These are phyloP conservation scores for Oreonectes daqikongensis DNA, from an alignment of 2,797 vertebrate species.

Conservation along the genomic window DNA sequence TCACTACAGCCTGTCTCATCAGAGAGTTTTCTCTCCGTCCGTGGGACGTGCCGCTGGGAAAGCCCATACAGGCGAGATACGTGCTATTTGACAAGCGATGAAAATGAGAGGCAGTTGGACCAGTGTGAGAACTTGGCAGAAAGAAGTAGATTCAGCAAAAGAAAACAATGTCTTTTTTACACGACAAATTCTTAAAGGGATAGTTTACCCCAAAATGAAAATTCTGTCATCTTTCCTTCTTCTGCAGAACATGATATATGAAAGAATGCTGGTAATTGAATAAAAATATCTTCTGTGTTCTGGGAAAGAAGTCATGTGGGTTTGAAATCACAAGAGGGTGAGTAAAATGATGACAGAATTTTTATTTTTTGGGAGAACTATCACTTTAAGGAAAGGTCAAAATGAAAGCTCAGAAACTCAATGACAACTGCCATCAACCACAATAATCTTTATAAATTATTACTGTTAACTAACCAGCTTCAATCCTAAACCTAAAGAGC, in stretches of 20 bases:
- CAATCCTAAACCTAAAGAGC: background rate
- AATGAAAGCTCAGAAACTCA: background rate
- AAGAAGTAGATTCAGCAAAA: conserved; percentile 18
- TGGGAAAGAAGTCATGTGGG: too few relatives aligned
- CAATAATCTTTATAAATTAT: background rate
- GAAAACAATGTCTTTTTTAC: background rate
- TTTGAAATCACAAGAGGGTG: too few relatives aligned
- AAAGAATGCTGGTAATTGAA: too few relatives aligned
- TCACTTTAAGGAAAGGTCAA: background rate
- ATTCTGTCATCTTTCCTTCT: too few relatives aligned
- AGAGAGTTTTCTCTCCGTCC: conserved; percentile 57
- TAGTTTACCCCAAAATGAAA: background rate
- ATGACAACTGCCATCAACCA: background rate
- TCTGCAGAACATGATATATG: too few relatives aligned
- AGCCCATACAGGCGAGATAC: conserved; percentile 58
- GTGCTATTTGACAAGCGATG: conserved; percentile 67
- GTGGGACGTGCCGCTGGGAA: conserved; percentile 52
- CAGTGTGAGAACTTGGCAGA: conserved; percentile 45
- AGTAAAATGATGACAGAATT: too few relatives aligned
- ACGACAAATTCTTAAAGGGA: background rate
- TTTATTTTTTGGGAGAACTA: too few relatives aligned
- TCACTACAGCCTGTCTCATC: conserved; percentile 56
- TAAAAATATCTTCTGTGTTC: too few relatives aligned
- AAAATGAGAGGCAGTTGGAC: conserved; percentile 40
- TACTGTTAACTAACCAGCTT: background rate